phyloP scores from a whole-genome alignment of 1,140 invertebrate species.

The Panagrolaimus sp. region DNA sequence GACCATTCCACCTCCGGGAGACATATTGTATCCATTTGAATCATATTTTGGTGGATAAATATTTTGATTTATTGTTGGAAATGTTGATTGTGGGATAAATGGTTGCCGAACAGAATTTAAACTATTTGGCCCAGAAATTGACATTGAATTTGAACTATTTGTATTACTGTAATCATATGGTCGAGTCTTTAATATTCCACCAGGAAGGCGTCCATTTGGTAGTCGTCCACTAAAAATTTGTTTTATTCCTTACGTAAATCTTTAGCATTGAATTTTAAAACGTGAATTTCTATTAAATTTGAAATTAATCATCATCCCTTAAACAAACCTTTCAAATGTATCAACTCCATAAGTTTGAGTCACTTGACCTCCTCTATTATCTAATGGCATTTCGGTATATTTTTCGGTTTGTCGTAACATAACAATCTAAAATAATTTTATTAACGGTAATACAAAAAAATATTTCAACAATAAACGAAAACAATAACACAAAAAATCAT shows the following conservation, averaged over 20 bases:
- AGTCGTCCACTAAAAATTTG: not conserved
- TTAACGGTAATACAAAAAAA: not conserved
- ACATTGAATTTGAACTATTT: not conserved
- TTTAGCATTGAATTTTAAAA: not conserved
- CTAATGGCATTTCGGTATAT: constrained; percentile 13
- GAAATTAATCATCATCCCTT: not conserved
- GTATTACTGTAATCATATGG: constrained; percentile 6
- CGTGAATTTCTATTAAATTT: not conserved
- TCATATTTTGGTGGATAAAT: not conserved
- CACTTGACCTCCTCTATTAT: not conserved
- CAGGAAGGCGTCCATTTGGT: constrained; percentile 3
- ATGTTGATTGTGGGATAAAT: not conserved
- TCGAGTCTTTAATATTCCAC: constrained; percentile 8
- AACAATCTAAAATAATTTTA: not conserved
- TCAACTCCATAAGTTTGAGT: constrained; percentile 2
- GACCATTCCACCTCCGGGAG: not conserved
- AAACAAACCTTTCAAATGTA: not conserved
- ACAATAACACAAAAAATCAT: not conserved
- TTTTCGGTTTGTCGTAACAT: constrained; percentile 9
- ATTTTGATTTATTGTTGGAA: not conserved
- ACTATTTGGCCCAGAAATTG: not conserved
- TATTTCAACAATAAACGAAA: constrained; percentile 5
- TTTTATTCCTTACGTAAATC: too few relatives aligned
- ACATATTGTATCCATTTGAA: not conserved
- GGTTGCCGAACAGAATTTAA: not conserved